phyloP scores from a whole-genome alignment of 2,113 vertebrate genomes.

The Muscicapa adusta region DNA sequence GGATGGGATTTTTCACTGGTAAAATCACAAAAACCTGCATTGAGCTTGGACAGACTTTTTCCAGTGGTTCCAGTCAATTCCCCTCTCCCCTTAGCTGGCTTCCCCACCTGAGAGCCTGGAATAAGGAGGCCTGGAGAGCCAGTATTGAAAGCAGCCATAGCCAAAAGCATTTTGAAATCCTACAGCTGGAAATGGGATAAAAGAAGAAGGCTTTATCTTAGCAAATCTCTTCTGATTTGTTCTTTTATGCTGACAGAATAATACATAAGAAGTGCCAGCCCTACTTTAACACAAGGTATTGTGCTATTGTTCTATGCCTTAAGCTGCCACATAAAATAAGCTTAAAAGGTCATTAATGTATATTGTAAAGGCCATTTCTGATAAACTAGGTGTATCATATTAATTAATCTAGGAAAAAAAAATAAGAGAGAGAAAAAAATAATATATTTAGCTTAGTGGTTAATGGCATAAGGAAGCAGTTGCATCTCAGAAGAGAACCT shows the following conservation, averaged over 20 bases:
- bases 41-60: not conserved
- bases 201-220: not conserved
- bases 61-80: not conserved
- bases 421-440: not conserved
- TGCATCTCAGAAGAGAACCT: not conserved
- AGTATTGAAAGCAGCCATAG: not conserved
- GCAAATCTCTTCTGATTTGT: not conserved
- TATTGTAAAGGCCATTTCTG: not conserved
- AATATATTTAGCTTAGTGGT: not conserved
- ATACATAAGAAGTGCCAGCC: not conserved
- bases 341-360: not conserved
- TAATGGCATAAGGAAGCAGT: not conserved
- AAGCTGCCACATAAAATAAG: not conserved
- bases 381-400: not conserved
- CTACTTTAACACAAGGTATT: not conserved
- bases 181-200: not conserved
- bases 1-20: not conserved
- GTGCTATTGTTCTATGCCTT: not conserved
- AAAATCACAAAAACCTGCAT: not conserved
- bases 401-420: not conserved
- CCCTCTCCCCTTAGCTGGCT: not conserved
- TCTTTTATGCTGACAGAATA: not conserved
- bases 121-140: not conserved
- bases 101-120: not conserved
- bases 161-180: not conserved